A percentile compares a stretch with the other conserved stretches of the same genome.
Conservation (phyloP, 1,140 invertebrate genomes). For the Brachionus rotundiformis region DNA sequence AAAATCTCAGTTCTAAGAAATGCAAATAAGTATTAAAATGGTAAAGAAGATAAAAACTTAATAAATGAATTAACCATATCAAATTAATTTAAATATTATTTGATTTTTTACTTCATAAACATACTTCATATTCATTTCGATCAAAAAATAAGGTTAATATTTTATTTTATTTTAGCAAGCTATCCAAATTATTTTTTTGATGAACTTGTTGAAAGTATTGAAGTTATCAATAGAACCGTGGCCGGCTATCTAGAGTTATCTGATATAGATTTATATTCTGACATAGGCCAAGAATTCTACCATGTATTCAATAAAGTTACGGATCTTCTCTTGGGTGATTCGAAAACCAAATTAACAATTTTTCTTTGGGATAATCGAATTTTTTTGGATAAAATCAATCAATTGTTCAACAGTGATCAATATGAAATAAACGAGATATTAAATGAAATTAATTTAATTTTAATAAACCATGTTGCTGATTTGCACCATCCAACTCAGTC, state of each 20-base stretch:
- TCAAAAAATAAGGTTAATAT: no score
- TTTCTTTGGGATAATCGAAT: conserved; percentile 27
- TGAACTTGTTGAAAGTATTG: not conserved
- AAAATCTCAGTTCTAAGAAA: no score
- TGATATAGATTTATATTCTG: not conserved
- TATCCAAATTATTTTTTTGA: not conserved
- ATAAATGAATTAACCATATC: no score
- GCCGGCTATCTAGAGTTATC: not conserved
- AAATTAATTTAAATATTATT: not conserved
- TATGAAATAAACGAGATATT: not conserved
- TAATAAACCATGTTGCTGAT: not conserved
- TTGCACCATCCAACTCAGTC: conserved; percentile 4
- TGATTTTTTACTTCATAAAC: not conserved
- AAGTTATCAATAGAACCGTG: not conserved
- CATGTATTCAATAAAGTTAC: not conserved
- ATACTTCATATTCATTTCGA: no score
- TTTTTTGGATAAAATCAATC: conserved; percentile 19
- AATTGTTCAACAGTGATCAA: not conserved
- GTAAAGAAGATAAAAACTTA: no score
- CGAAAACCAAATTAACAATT: not conserved
- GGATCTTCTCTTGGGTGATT: not conserved
- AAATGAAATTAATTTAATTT: not conserved
- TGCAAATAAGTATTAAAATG: no score
- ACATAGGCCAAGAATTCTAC: not conserved
- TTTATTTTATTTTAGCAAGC: not conserved